A percentile compares a stretch with the other conserved stretches of the same genome.
phyloP scores from a whole-genome alignment of 1,140 invertebrate species.

The Harpegnathos saltator region DNA sequence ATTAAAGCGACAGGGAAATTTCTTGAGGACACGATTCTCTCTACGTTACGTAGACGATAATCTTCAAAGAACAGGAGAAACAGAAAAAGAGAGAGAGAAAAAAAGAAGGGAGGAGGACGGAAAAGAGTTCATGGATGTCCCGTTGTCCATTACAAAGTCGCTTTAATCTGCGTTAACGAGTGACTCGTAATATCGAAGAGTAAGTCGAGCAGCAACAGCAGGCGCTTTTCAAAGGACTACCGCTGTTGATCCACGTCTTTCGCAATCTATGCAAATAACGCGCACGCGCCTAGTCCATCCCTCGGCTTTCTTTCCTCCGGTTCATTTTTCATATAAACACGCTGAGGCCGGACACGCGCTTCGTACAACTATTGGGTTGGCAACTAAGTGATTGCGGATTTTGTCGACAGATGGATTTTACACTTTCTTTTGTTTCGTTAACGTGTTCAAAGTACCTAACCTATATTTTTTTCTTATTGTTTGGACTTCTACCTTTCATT shows the following conservation, averaged over 20 bases:
- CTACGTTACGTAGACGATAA: slow-evolving; percentile 51
- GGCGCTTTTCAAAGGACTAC: slow-evolving; percentile 25
- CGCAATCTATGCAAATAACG: slow-evolving; percentile 38
- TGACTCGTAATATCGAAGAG: slow-evolving; percentile 56
- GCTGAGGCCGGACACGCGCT: background rate
- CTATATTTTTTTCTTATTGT: too few species aligned
- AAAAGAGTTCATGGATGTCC: background rate
- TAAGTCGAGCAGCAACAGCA: slow-evolving; percentile 38
- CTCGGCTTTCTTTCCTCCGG: background rate
- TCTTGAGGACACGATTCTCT: slow-evolving; percentile 40
- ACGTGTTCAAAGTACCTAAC: too few species aligned
- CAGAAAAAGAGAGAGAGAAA: background rate
- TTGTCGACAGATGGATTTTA: too few species aligned
- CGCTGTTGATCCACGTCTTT: slow-evolving; percentile 24
- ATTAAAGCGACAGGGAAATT: slow-evolving; percentile 56
- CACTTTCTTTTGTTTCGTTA: too few species aligned
- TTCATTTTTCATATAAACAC: slow-evolving; percentile 25
- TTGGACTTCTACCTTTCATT: too few species aligned
- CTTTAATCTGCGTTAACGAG: slow-evolving; percentile 59
- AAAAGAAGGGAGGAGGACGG: background rate
- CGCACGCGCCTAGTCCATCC: too few species aligned
- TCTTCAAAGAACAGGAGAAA: slow-evolving; percentile 8
- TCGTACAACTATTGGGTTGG: background rate
- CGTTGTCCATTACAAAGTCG: slow-evolving; percentile 39
- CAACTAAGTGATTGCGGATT: too few species aligned